Evolutionary conservation across 2,797 vertebrate species (phyloP).

Genomic region (Smutsia temminckii): DNA sequence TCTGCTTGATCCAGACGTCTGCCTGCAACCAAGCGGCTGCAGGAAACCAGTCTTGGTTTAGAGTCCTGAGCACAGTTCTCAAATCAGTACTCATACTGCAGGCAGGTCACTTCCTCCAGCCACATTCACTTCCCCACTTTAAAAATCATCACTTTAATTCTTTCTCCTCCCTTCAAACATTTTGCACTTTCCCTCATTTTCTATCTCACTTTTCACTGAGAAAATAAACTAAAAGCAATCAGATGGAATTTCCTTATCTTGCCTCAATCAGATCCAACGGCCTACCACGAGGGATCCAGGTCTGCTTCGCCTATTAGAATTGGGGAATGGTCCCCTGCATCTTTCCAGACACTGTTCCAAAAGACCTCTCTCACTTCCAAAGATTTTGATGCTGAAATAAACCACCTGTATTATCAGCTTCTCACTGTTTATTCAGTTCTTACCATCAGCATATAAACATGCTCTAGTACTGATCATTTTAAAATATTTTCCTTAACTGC

Average conservation of each 20-base stretch:
- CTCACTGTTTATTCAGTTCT: neutral
- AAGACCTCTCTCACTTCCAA: neutral
- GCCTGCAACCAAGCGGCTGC: neutral
- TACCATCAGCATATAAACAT: neutral
- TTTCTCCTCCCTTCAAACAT: neutral
- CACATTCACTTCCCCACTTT: neutral
- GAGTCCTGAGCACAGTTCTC: neutral
- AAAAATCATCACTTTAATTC: neutral
- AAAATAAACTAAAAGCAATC: neutral
- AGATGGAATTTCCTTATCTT: neutral
- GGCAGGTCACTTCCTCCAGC: neutral
- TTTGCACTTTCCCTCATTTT: neutral
- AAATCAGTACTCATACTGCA: neutral
- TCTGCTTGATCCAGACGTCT: neutral
- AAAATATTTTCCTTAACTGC: neutral
- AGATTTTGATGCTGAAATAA: constrained; percentile 10
- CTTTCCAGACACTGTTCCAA: neutral
- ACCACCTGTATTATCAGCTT: neutral
- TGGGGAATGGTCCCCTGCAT: neutral
- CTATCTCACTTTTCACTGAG: neutral
- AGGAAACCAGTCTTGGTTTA: neutral
- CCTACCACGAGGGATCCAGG: neutral
- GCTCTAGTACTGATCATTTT: neutral
- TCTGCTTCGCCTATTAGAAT: neutral
- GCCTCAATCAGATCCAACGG: neutral